Conservation (phyloP, 2,888 invertebrate species). For the Trachelus tabidus region DNA sequence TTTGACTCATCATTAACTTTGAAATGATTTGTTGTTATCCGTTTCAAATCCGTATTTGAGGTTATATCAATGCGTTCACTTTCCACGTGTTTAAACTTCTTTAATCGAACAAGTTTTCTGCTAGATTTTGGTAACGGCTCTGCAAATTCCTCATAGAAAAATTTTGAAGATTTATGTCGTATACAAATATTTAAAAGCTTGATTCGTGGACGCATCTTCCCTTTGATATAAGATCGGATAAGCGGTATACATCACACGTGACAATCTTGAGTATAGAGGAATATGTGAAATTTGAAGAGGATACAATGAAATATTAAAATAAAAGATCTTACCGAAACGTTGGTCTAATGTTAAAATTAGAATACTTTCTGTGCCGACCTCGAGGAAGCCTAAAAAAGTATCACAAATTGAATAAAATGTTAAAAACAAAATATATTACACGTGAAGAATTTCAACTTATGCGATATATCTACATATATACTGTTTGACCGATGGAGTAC, state of each 20-base stretch:
- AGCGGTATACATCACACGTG: neutral
- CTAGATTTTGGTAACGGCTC: neutral
- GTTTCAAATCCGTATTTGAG: neutral
- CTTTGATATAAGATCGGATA: neutral
- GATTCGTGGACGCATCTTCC: conserved; percentile 32
- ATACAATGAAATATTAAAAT: neutral
- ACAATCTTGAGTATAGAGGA: neutral
- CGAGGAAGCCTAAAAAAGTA: conserved; percentile 16
- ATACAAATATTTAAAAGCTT: conserved; percentile 38
- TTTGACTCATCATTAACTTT: neutral
- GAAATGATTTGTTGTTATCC: neutral
- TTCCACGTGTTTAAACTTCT: neutral
- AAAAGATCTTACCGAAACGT: neutral
- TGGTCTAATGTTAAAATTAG: neutral
- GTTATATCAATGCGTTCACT: neutral
- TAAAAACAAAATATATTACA: conserved; percentile 5
- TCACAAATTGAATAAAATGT: conserved; percentile 17
- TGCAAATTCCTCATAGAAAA: neutral
- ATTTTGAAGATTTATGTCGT: conserved; percentile 33
- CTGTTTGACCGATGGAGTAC: neutral
- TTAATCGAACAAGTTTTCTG: neutral
- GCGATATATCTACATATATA: neutral
- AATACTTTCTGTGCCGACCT: neutral
- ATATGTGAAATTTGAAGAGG: neutral
- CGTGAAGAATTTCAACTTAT: conserved; percentile 4